These are phyloP conservation scores for Drosophila ohnishii DNA, from an alignment of 1,140 invertebrate species.

Conservation along the genomic window DNA sequence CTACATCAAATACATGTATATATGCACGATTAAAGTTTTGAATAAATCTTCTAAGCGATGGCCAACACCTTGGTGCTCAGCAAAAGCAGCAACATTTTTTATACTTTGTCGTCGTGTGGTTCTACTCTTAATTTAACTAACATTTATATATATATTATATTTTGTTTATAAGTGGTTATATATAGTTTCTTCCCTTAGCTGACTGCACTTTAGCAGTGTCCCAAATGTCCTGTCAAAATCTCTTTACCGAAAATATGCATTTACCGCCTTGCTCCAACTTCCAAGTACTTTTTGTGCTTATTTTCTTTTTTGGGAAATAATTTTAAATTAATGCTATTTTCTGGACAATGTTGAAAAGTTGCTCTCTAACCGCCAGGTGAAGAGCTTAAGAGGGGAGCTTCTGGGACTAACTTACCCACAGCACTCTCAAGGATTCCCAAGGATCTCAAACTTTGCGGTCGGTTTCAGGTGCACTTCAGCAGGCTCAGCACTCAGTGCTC, in stretches of 20 bases:
- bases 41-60: constrained; percentile 19
- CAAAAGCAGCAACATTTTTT: constrained; percentile 48
- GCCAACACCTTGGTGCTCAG: constrained; percentile 58
- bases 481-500: not conserved
- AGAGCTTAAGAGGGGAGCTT: constrained; percentile 17
- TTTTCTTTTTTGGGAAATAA: constrained; percentile 11
- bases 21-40: constrained; percentile 2
- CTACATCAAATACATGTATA: constrained; percentile 30
- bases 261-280: constrained; percentile 2
- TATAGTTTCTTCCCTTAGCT: not conserved
- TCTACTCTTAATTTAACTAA: constrained; percentile 23
- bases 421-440: constrained; percentile 21
- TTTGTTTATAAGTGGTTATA: constrained; percentile 23
- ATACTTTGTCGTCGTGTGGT: not conserved
- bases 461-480: constrained; percentile 55
- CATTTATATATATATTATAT: constrained; percentile 30
- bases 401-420: constrained; percentile 23
- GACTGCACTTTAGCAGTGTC: not conserved
- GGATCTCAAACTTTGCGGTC: constrained; percentile 48
- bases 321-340: constrained; percentile 24
- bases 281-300: constrained; percentile 11
- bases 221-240: constrained; percentile 17
- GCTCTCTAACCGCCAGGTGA: constrained; percentile 19
- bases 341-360: constrained; percentile 62
- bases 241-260: constrained; percentile 12